Evolutionary conservation across 2,113 vertebrate genomes (phyloP).

Genomic region (Hippocampus abdominalis): DNA sequence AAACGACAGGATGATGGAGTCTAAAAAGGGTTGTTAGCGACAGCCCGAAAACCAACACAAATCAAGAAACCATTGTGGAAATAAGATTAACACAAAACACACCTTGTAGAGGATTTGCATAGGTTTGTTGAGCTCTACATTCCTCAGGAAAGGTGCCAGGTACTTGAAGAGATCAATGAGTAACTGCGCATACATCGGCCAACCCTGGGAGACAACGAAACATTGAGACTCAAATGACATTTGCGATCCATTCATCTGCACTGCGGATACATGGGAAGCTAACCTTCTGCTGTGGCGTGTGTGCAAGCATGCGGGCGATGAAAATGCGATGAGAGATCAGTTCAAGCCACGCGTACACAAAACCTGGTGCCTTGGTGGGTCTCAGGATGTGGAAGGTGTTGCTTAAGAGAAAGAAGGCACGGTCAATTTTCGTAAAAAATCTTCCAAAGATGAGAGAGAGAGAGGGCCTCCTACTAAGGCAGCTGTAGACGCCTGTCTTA

Average conservation of each 20-base stretch:
- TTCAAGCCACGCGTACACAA: slow-evolving; percentile 98
- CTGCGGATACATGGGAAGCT: background rate
- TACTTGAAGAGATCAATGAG: slow-evolving; percentile 98
- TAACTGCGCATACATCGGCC: slow-evolving; percentile 99
- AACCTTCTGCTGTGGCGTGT: slow-evolving; percentile 99
- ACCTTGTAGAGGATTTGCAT: slow-evolving; percentile 99
- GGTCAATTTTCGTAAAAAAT: background rate
- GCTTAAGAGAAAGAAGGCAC: slow-evolving; percentile 66
- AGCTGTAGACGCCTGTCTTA: slow-evolving; percentile 43
- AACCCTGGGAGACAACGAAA: slow-evolving; percentile 75
- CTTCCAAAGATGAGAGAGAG: background rate
- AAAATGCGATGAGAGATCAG: slow-evolving; percentile 99
- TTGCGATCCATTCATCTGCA: no score
- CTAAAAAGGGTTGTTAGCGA: no score
- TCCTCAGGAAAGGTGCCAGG: slow-evolving; percentile 95
- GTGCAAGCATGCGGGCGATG: slow-evolving; percentile 97
- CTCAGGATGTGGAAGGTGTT: slow-evolving; percentile 99
- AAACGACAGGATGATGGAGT: no score
- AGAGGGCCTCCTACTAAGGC: background rate
- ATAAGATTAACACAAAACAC: background rate
- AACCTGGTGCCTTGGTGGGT: slow-evolving; percentile 98
- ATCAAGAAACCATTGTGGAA: background rate
- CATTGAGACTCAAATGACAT: background rate
- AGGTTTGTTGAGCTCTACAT: slow-evolving; percentile 99
- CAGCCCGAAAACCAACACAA: background rate